Evolutionary conservation across 2,888 invertebrate species (phyloP).

Genomic region (Pterobdella sp.): DNA sequence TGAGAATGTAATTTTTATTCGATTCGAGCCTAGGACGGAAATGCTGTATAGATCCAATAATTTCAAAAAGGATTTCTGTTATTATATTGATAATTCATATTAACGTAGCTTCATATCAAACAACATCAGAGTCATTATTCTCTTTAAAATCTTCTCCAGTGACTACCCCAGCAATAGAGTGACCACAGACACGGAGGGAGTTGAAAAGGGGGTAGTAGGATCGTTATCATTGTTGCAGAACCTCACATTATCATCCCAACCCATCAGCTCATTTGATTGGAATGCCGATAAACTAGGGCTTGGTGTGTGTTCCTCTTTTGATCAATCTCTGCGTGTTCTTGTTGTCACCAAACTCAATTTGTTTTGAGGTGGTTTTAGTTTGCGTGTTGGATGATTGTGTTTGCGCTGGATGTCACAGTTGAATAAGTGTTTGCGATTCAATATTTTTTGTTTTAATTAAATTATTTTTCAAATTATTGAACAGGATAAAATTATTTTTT

Average conservation of each 20-base stretch:
- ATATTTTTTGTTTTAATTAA: no score
- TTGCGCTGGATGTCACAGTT: no score
- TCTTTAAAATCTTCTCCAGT: constrained; percentile 52
- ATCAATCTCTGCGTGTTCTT: constrained; percentile 76
- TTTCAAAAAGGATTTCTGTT: no score
- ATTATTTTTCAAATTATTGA: no score
- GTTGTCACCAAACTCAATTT: constrained; percentile 71
- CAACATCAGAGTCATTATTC: background rate
- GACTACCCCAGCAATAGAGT: constrained; percentile 72
- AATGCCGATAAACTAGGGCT: constrained; percentile 79
- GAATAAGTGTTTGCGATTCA: no score
- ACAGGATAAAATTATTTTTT: no score
- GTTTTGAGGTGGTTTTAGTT: constrained; percentile 10
- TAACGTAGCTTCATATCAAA: background rate
- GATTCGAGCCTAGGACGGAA: no score
- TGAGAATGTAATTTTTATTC: no score
- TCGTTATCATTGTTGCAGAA: constrained; percentile 69
- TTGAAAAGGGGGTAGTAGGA: constrained; percentile 68
- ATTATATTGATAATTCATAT: no score
- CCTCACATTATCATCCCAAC: constrained; percentile 72
- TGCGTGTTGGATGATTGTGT: background rate
- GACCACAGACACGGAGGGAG: constrained; percentile 65
- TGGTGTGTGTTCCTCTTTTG: constrained; percentile 79
- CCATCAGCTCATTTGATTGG: constrained; percentile 83
- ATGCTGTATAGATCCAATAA: no score